Evolutionary conservation across 2,888 invertebrate genomes (phyloP).

Genomic region (Calameuta filiformis): DNA sequence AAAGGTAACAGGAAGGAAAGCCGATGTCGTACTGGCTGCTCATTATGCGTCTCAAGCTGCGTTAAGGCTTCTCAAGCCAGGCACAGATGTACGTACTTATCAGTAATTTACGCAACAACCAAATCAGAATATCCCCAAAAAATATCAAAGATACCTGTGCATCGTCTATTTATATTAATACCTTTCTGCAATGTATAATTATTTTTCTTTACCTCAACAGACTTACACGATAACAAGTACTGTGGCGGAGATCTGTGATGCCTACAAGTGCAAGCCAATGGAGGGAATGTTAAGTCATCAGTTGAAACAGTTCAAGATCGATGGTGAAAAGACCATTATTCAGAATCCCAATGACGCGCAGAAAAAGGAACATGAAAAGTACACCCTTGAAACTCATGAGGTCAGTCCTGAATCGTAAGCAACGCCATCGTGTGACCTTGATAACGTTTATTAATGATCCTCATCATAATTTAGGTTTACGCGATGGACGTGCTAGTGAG

Average conservation of each 20-base stretch:
- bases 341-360: constrained; percentile 98
- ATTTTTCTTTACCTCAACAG: constrained; percentile 65
- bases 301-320: constrained; percentile 94
- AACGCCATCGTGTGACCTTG: neutral
- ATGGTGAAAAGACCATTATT: constrained; percentile 97
- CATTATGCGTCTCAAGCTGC: constrained; percentile 97
- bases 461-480: constrained; percentile 71
- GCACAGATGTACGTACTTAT: constrained; percentile 78
- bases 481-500: constrained; percentile 98
- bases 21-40: constrained; percentile 95
- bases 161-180: constrained; percentile 2
- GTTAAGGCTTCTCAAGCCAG: constrained; percentile 89
- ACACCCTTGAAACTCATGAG: constrained; percentile 94
- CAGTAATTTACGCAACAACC: neutral
- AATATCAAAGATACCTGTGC: neutral
- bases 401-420: constrained; percentile 59
- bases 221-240: constrained; percentile 92
- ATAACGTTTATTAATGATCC: neutral
- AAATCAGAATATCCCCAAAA: neutral
- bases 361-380: constrained; percentile 97
- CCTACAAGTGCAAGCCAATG: constrained; percentile 96
- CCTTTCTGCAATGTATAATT: neutral
- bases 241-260: constrained; percentile 92
- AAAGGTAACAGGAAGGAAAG: constrained; percentile 87
- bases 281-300: constrained; percentile 97